Evolutionary conservation across 30 jellyfish, hydroid and myxozoan species (phyloP), one percentile per base, ranked within the genome.

Genomic region (Nemopilema nomurai): DNA sequence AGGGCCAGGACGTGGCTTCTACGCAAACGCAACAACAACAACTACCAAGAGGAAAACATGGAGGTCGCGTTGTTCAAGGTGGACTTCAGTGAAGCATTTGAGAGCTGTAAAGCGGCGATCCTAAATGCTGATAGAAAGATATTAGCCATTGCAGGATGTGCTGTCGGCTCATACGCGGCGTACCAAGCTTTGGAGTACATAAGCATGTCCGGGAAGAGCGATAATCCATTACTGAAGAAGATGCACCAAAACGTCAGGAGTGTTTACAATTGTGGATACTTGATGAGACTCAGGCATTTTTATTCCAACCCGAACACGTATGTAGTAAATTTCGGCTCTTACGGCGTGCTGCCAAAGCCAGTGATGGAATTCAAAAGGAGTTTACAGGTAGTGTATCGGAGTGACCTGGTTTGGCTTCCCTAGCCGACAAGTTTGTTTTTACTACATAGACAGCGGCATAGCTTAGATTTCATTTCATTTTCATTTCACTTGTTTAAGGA

Each of bases 291-390:
- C 31, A 49, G 87, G n/a, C 83, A 89, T 49, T 89, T 89, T 52
- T 89, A 8, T 51, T 65, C 29, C 32, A 73, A 84, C 22, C 77
- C 87, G 8, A 68, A 67, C 41, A 26, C 32, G n/a, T 82, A 29
- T 33, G 90, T 88, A 49, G 97, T 89, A 52, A 95, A 95, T 74
- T 95, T 85, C 86, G 99, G 99, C 22, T 95, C 99, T 0, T 95
- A 90, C 67, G 99, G 99, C 16, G 81, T 91, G 16, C 71, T 86
- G 27, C 99, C 99, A 28, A 74, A 23, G 67, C 89, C 92, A 8
- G 99, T 95, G 51, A 62, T 84, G 51, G 78, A 88, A 26, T 80
- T 90, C 63, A 92, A 90, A 32, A n/a, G 75, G 52, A 63, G 74
- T 65, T 23, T 95, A 81, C 89, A 77, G 92, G 97, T 94, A 71